phyloP scores from a whole-genome alignment of 1,140 invertebrate genomes.

The Sinella curviseta region DNA sequence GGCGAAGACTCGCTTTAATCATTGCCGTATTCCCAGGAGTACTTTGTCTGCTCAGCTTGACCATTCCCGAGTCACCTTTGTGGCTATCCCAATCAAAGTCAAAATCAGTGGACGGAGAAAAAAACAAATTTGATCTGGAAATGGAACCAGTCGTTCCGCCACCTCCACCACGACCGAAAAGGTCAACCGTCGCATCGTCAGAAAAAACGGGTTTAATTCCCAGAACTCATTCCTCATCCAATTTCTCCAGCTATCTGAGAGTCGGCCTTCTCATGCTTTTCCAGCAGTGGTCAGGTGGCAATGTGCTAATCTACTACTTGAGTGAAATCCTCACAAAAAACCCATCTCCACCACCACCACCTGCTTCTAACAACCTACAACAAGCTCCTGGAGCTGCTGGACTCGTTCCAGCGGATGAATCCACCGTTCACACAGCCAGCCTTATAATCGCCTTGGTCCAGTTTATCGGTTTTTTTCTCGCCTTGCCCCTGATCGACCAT shows the following conservation, averaged over 20 bases:
- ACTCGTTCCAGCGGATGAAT: background rate
- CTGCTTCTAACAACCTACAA: no score
- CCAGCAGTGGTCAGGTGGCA: constrained; percentile 68
- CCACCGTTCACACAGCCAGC: background rate
- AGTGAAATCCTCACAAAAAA: constrained; percentile 52
- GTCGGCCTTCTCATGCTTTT: constrained; percentile 58
- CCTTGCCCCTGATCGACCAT: constrained; percentile 71
- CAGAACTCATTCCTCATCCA: background rate
- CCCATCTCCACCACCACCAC: background rate
- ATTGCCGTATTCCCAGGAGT: background rate
- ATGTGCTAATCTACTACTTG: constrained; percentile 71
- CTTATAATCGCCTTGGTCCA: constrained; percentile 76
- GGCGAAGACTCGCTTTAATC: constrained; percentile 53
- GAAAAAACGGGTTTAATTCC: background rate
- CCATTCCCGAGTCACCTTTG: constrained; percentile 25
- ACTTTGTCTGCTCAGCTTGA: constrained; percentile 54
- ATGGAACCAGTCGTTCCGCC: background rate
- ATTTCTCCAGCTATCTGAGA: background rate
- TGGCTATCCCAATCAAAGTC: constrained; percentile 60
- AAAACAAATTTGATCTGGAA: constrained; percentile 2
- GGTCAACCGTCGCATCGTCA: background rate
- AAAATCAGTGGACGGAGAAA: constrained; percentile 62
- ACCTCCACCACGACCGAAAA: background rate
- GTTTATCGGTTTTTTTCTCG: constrained; percentile 66
- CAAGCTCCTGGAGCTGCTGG: no score